Percentiles rank a stretch among this genome's conserved stretches.
These are phyloP conservation scores for Odontamblyopus rebecca DNA, from an alignment of 2,797 vertebrate species.

Conservation along the genomic window DNA sequence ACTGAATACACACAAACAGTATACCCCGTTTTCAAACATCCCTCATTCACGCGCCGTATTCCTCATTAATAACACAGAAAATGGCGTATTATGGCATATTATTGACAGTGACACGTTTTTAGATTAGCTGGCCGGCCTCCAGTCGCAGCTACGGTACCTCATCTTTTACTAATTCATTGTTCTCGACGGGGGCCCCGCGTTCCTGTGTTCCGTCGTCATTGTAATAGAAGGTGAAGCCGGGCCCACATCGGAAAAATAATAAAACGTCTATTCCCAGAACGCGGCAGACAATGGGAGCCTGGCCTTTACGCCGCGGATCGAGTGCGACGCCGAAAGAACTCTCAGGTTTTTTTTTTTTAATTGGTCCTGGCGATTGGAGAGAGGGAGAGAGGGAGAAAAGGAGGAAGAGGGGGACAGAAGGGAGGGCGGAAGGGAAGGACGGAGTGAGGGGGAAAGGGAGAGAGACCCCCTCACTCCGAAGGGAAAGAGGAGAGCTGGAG, in stretches of 20 bases:
- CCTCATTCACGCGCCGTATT: constrained; percentile 5
- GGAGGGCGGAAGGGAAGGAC: constrained; percentile 35
- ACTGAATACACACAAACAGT: constrained; percentile 1
- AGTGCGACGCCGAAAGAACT: constrained; percentile 58
- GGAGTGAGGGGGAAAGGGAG: too few relatives aligned
- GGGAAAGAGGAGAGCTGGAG: too few relatives aligned
- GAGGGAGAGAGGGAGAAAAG: constrained; percentile 23
- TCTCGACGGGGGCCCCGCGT: constrained; percentile 47
- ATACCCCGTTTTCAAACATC: neutral
- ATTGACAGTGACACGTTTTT: constrained; percentile 23
- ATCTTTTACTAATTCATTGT: constrained; percentile 63
- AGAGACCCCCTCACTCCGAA: too few relatives aligned
- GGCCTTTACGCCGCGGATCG: constrained; percentile 70
- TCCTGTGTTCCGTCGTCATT: constrained; percentile 64
- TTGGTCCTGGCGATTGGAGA: constrained; percentile 71
- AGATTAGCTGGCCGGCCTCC: constrained; percentile 21
- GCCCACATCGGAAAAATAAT: constrained; percentile 78
- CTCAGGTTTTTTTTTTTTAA: constrained; percentile 68
- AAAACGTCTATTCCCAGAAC: constrained; percentile 70
- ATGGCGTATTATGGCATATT: constrained; percentile 18
- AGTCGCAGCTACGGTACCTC: constrained; percentile 32
- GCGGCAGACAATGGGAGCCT: constrained; percentile 63
- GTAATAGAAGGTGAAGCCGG: constrained; percentile 74
- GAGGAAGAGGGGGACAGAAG: too few relatives aligned
- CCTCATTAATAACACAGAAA: constrained; percentile 25